Evolutionary conservation across 2,888 invertebrate genomes (phyloP), one percentile per base, ranked within the genome.

Genomic region (Ophion obscuratus): DNA sequence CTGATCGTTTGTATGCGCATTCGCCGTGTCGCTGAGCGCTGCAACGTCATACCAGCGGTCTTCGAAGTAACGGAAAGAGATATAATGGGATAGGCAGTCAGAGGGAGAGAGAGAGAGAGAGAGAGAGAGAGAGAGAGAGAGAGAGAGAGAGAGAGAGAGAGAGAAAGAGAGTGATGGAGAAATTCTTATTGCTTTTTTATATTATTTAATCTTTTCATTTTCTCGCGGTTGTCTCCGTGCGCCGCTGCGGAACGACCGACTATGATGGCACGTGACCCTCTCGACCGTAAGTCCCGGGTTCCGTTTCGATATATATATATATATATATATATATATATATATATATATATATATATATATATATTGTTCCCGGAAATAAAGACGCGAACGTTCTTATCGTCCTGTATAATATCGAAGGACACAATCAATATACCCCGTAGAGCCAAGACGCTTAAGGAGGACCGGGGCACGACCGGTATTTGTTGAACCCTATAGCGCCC

Each of bases 191-290:
- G 24, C 31, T 73, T 81, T 61, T 62, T 62, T 24, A 27, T 83
- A 59, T 62, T 86, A 64, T 78, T 79, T 17, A 36, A 27, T 44
- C 14, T 73, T 86, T 68, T 83, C 40, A 68, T 81, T 77, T 81
- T 88, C 89, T 90, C 89, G 87, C 88, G 89, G 89, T 90, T 89
- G 90, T 90, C 91, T 89, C 89, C 87, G 88, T 61, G 59, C 74
- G 31, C 36, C 71, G 71, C 57, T 77, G 77, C 67, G 76, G 40
- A 74, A 67, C 80, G 90, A 90, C 86, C 89, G 84, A 86, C 85
- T 86, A 17, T 14, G 89, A 83, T 78, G 85, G 87, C 89, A 92
- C 89, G 88, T 90, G 92, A 92, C 92, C 92, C 59, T 40, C 59
- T 76, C 85, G 82, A 83, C 76, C 79, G 79, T 47, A 67, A 59